These are phyloP conservation scores for Tiliqua scincoides DNA, from an alignment of 2,113 vertebrate species.

Conservation along the genomic window DNA sequence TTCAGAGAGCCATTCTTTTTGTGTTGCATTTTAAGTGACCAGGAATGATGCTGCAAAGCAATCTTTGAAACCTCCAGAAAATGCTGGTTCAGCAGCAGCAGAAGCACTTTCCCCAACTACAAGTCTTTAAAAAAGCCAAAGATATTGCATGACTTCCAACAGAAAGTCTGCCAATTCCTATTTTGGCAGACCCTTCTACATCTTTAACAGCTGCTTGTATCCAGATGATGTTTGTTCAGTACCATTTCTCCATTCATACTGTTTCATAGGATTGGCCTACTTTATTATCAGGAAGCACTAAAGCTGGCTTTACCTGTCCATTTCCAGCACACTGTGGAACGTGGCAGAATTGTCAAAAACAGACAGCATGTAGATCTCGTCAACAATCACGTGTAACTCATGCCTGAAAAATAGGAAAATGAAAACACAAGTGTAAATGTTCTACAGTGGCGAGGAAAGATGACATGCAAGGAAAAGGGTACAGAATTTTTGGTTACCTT, in stretches of 20 bases:
- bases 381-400: slow-evolving; percentile 89
- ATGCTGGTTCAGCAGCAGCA: slow-evolving; percentile 46
- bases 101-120: slow-evolving; percentile 47
- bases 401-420: slow-evolving; percentile 75
- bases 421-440: slow-evolving; percentile 21
- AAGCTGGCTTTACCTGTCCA: slow-evolving; percentile 82
- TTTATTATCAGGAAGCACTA: slow-evolving; percentile 44
- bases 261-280: background rate
- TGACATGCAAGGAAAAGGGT: background rate
- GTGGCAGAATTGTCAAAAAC: slow-evolving; percentile 85
- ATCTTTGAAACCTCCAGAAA: background rate
- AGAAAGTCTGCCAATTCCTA: background rate
- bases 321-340: slow-evolving; percentile 89
- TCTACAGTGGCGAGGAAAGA: background rate
- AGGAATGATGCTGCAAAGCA: background rate
- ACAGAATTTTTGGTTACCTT: background rate
- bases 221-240: too few species aligned
- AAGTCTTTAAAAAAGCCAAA: slow-evolving; percentile 48
- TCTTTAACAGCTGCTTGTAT: background rate
- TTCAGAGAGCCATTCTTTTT: background rate
- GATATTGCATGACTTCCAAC: slow-evolving; percentile 25
- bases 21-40: background rate
- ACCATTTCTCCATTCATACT: background rate
- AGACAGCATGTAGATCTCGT: slow-evolving; percentile 97
- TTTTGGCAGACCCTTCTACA: too few species aligned